A percentile compares a stretch with the other conserved stretches of the same genome.
Evolutionary conservation across 2,113 vertebrate species (phyloP).

Genomic region (Silurus meridionalis): DNA sequence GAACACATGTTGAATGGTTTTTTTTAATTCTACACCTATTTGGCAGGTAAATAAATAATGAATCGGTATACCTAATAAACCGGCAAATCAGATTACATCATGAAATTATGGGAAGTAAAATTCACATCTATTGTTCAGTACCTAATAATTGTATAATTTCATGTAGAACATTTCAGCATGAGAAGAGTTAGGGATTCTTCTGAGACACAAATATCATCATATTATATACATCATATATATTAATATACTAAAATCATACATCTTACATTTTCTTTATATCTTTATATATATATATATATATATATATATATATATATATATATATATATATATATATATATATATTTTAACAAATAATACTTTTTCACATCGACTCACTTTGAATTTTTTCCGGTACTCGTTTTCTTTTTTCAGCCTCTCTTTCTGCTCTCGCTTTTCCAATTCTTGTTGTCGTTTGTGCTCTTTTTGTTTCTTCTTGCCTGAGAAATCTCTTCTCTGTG

Average conservation of each 20-base stretch:
- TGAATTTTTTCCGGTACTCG: slow-evolving; percentile 69
- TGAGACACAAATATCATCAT: background rate
- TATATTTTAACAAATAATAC: no score
- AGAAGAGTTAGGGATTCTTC: background rate
- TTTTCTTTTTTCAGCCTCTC: slow-evolving; percentile 64
- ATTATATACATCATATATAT: background rate
- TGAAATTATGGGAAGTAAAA: background rate
- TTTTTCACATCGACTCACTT: slow-evolving; percentile 57
- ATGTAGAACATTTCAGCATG: background rate
- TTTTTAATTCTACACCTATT: background rate
- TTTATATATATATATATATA: no score
- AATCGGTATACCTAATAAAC: background rate
- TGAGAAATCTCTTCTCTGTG: background rate
- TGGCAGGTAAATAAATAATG: background rate
- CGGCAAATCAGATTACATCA: background rate
- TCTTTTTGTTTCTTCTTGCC: slow-evolving; percentile 59
- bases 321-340: no score
- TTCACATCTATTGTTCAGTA: background rate
- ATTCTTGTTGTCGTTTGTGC: slow-evolving; percentile 53
- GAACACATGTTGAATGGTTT: background rate
- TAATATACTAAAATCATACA: background rate
- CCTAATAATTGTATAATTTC: background rate
- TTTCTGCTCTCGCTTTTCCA: slow-evolving; percentile 61
- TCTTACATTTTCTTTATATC: background rate
- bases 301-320: no score